Percentiles rank a stretch among this genome's conserved stretches.
Conservation (phyloP, 2,797 vertebrate species). For the Centropyge bicolor region DNA sequence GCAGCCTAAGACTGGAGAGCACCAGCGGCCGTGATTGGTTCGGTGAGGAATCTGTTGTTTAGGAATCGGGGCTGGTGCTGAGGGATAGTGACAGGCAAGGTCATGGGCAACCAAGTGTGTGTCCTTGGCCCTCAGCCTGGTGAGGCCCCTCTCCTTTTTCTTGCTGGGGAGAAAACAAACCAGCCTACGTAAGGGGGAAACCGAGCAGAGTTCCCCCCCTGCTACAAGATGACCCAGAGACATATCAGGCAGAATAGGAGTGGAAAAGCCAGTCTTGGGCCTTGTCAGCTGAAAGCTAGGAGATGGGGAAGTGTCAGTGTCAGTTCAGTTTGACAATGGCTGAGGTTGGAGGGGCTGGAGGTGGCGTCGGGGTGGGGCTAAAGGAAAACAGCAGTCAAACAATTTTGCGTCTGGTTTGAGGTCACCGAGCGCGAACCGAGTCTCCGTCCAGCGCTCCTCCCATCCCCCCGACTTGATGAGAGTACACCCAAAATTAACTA, state of each 20-base stretch:
- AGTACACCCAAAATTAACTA: conserved; percentile 77
- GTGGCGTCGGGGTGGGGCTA: conserved; percentile 54
- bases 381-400: conserved; percentile 70
- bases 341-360: conserved; percentile 69
- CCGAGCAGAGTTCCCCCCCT: conserved; percentile 45
- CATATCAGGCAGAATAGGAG: conserved; percentile 82
- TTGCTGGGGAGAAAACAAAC: conserved; percentile 66
- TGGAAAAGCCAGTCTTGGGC: conserved; percentile 80
- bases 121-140: conserved; percentile 82
- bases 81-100: conserved; percentile 86
- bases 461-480: conserved; percentile 54
- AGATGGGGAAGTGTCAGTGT: conserved; percentile 80
- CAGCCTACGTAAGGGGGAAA: conserved; percentile 62
- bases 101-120: conserved; percentile 77
- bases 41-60: conserved; percentile 75
- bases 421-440: conserved; percentile 70
- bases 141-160: conserved; percentile 62
- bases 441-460: conserved; percentile 28
- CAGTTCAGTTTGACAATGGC: conserved; percentile 79
- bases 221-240: conserved; percentile 82
- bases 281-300: conserved; percentile 80
- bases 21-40: conserved; percentile 73
- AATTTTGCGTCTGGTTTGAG: conserved; percentile 75
- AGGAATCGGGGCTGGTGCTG: conserved; percentile 72
- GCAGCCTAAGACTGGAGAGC: conserved; percentile 75